Percentiles rank a stretch among this genome's conserved stretches.
phyloP scores from a whole-genome alignment of 2,113 vertebrate genomes.

The Oncorhynchus mykiss region DNA sequence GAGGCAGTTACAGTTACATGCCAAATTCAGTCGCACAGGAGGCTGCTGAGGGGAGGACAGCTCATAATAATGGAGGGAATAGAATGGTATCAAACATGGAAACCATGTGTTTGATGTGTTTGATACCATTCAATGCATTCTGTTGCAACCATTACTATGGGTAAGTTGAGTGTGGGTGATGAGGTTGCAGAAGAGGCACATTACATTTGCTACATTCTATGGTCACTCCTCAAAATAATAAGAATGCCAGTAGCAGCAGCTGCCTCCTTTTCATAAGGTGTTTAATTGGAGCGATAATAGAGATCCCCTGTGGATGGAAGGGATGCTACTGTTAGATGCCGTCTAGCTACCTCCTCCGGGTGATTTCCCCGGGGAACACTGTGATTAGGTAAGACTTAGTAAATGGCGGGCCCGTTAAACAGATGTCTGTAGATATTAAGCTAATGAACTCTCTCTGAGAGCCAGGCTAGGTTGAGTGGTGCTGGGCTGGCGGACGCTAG shows the following conservation, averaged over 20 bases:
- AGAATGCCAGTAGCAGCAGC: constrained; percentile 22
- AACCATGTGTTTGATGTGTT: too few relatives aligned
- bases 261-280: constrained; percentile 21
- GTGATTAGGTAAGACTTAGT: constrained; percentile 47
- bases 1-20: neutral
- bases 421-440: constrained; percentile 54
- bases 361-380: constrained; percentile 56
- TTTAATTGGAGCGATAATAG: constrained; percentile 44
- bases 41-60: neutral
- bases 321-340: constrained; percentile 38
- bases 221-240: constrained; percentile 19
- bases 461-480: too few relatives aligned
- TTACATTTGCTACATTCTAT: constrained; percentile 15
- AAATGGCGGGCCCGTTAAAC: constrained; percentile 43
- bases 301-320: constrained; percentile 9
- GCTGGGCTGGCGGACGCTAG: constrained; percentile 14
- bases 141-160: too few relatives aligned
- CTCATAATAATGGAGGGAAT: neutral
- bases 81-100: neutral
- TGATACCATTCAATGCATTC: too few relatives aligned
- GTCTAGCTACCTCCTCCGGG: constrained; percentile 40
- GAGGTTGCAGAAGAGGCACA: neutral
- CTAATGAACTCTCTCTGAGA: constrained; percentile 48
- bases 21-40: too few relatives aligned
- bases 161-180: neutral